A percentile compares a stretch with the other conserved stretches of the same genome.
Evolutionary conservation across 2,888 invertebrate species (phyloP).

Genomic region (Smittia sp.): DNA sequence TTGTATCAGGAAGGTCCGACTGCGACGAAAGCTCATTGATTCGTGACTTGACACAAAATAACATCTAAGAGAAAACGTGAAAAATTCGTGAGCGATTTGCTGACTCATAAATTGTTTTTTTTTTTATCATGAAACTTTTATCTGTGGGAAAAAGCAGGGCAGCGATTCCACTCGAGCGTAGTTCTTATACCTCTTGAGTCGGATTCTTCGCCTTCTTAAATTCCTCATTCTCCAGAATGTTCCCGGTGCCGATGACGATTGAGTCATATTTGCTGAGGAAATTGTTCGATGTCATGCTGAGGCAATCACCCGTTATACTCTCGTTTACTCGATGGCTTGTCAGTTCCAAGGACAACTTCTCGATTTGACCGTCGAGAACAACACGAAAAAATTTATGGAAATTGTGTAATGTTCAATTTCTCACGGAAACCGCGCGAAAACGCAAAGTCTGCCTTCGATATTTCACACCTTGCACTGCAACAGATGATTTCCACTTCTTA

Average conservation of each 20-base stretch:
- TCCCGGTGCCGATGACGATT: conserved; percentile 27
- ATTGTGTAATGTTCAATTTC: background rate
- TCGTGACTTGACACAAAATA: conserved; percentile 16
- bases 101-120: background rate
- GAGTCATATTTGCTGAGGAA: conserved; percentile 25
- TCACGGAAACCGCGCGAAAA: background rate
- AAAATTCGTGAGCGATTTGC: background rate
- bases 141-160: too few relatives aligned
- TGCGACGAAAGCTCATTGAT: background rate
- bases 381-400: background rate
- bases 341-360: background rate
- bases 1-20: background rate
- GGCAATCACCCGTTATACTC: background rate
- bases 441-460: background rate
- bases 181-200: conserved; percentile 23
- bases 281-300: conserved; percentile 21
- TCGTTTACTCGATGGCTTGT: background rate
- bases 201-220: conserved; percentile 35
- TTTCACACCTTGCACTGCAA: background rate
- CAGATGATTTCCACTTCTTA: background rate
- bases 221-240: conserved; percentile 24
- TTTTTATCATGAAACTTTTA: background rate
- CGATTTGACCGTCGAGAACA: background rate
- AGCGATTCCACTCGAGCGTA: too few relatives aligned
- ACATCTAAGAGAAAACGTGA: conserved; percentile 11